phyloP scores from a whole-genome alignment of 2,113 vertebrate species.

The Poeciliopsis occidentalis region DNA sequence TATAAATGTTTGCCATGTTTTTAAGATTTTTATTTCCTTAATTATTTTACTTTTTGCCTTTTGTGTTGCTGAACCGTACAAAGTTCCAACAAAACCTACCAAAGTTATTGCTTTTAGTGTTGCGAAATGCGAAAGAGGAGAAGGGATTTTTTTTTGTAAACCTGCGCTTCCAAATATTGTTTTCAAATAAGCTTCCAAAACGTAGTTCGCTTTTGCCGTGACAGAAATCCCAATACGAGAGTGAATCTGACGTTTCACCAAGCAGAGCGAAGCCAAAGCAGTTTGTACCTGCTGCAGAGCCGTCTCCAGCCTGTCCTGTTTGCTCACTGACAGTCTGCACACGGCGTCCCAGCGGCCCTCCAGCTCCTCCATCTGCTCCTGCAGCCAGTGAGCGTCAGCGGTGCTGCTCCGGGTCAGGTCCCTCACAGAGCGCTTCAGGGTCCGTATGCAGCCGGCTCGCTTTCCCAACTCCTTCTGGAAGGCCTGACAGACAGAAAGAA shows the following conservation, averaged over 20 bases:
- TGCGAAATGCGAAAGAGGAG: no score
- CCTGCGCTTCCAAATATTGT: no score
- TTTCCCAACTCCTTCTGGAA: conserved; percentile 91
- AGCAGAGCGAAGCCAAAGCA: neutral
- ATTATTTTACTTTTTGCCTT: no score
- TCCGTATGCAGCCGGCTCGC: conserved; percentile 84
- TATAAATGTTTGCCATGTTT: no score
- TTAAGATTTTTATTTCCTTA: no score
- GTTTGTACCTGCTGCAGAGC: conserved; percentile 82
- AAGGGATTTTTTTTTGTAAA: no score
- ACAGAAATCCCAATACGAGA: neutral
- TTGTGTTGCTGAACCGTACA: no score
- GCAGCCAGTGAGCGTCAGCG: conserved; percentile 85
- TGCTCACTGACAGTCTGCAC: conserved; percentile 85
- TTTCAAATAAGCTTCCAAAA: no score
- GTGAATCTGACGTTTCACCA: neutral
- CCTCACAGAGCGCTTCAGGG: conserved; percentile 84
- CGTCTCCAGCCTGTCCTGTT: conserved; percentile 84
- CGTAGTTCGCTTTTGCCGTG: neutral
- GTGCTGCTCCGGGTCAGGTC: conserved; percentile 84
- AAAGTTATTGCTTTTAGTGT: no score
- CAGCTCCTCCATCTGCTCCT: conserved; percentile 88
- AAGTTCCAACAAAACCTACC: no score
- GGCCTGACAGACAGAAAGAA: conserved; percentile 63
- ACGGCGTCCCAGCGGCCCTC: conserved; percentile 85